Percentiles rank a stretch among this genome's conserved stretches.
Conservation (phyloP, 2,888 invertebrate genomes). For the Brenthis hecate region DNA sequence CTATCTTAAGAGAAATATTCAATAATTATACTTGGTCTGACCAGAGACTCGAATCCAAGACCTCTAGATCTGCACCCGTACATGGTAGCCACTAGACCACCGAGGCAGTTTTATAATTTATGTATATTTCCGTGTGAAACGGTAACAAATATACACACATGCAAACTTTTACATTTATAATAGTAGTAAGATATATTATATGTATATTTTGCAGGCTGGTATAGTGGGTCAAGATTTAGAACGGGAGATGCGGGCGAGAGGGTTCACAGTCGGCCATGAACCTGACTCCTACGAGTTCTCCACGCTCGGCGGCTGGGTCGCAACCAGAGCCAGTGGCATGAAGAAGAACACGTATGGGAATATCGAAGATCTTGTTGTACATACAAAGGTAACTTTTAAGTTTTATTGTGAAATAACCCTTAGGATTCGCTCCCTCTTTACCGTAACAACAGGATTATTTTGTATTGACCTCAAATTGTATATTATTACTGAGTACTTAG, state of each 20-base stretch:
- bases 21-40: too few relatives aligned
- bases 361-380: slow-evolving; percentile 96
- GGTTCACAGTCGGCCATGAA: slow-evolving; percentile 96
- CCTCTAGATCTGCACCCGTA: too few relatives aligned
- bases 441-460: too few relatives aligned
- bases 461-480: too few relatives aligned
- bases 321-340: slow-evolving; percentile 99
- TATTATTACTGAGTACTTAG: too few relatives aligned
- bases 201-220: slow-evolving; percentile 90
- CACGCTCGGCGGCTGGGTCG: slow-evolving; percentile 98
- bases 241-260: slow-evolving; percentile 88
- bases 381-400: slow-evolving; percentile 87
- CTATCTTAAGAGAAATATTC: too few relatives aligned
- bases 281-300: slow-evolving; percentile 99
- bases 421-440: too few relatives aligned
- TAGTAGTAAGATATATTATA: neutral
- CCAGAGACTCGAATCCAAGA: too few relatives aligned
- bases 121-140: too few relatives aligned
- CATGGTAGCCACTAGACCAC: too few relatives aligned
- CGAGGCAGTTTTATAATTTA: too few relatives aligned
- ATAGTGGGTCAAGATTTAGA: slow-evolving; percentile 98
- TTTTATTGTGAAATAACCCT: too few relatives aligned
- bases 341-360: slow-evolving; percentile 99
- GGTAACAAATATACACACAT: neutral
- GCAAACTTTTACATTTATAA: neutral